These are phyloP conservation scores for Sphaerophoria rueppellii DNA, from an alignment of 2,888 invertebrate genomes.

Conservation along the genomic window DNA sequence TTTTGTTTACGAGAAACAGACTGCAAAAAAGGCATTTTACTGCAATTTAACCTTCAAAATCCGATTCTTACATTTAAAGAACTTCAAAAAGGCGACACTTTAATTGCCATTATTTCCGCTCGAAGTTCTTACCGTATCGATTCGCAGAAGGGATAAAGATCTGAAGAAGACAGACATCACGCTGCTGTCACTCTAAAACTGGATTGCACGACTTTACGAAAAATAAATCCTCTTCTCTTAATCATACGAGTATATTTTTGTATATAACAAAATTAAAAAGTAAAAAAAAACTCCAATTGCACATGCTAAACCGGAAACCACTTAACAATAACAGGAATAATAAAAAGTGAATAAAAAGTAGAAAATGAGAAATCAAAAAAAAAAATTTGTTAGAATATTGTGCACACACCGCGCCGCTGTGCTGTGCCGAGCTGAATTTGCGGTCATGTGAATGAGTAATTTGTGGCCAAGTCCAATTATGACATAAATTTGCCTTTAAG, in stretches of 20 bases:
- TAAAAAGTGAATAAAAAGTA: neutral
- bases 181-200: neutral
- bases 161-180: neutral
- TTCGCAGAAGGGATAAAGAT: neutral
- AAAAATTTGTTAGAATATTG: slow-evolving; percentile 22
- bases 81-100: neutral
- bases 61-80: neutral
- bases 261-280: neutral
- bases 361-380: neutral
- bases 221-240: neutral
- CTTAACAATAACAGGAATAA: slow-evolving; percentile 28
- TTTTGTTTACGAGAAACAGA: too few species aligned
- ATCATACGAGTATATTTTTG: too few species aligned
- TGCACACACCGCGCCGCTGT: too few species aligned
- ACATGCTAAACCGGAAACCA: slow-evolving; percentile 41
- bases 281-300: slow-evolving; percentile 16
- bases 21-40: too few species aligned
- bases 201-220: neutral
- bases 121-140: neutral
- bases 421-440: neutral
- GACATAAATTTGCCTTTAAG: slow-evolving; percentile 35
- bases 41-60: neutral
- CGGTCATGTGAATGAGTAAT: slow-evolving; percentile 37
- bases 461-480: slow-evolving; percentile 46
- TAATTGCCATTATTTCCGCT: slow-evolving; percentile 15